Evolutionary conservation across 2,113 vertebrate genomes (phyloP), one percentile per base, ranked within the genome.

Genomic region (Ursus arctos): DNA sequence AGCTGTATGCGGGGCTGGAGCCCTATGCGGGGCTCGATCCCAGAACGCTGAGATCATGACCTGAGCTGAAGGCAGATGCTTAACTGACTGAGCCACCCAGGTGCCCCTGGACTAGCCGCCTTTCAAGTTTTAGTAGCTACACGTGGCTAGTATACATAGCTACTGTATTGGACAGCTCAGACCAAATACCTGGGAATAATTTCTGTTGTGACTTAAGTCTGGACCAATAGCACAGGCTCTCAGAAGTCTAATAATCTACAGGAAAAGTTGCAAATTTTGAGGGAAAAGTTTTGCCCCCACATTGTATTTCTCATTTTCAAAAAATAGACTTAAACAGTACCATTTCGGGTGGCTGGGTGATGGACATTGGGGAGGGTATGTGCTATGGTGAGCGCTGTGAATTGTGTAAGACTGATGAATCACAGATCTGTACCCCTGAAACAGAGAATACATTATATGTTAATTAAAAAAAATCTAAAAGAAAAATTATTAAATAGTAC

Each of bases 401-500:
- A 43, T 43, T 43, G 43, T 43, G 6, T 43, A 43, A 43, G 43
- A 43, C 43, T 43, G 43, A 43, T 43, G 43, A 43, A 43, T 43
- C 43, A 43, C 43, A 43, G 43, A 43, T 6, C 43, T 43, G 43
- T 43, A 43, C 43, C 43, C 43, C 43, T 6, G 43, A 43, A 43
- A 43, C 43, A 43, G 43, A 43, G 4, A 43, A 43, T 43, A 43
- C 43, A 43, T 43, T 43, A 43, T 43, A 43, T 43, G 43, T 43
- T 43, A 43, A 43, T 43, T 43, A 43, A 43, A 43, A 43, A 43
- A 43, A 43, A 43, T 43, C 43, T 43, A 43, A 43, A 43, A 43
- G 43, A n/a, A 31, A 88, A 72, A 65, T 91, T 86, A 79, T 47
- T 97, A 93, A 84, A 83, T 87, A 71, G 43, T 80, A 91, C 19